Base-by-base conservation (phyloP, 2,888 invertebrate genomes). In the Metacarcinus magister region DNA sequence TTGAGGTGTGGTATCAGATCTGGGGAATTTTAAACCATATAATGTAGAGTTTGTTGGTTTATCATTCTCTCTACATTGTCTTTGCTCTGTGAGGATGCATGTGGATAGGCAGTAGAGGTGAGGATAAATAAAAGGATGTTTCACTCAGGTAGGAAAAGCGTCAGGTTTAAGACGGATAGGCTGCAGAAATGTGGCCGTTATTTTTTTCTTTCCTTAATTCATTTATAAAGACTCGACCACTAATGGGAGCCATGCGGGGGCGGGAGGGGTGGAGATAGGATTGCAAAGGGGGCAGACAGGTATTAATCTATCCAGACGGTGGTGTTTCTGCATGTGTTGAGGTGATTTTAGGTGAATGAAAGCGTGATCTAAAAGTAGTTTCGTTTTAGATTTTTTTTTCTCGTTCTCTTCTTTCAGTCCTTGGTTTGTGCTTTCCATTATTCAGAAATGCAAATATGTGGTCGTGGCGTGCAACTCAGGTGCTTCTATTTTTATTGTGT, bases 401-500 rank as follows among this genome's bases (percentile, higher is more conserved):
- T n/a, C 5, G 7, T n/a, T 67, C 67, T 67, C 23, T 67, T 67
- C 67, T 3, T 23, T 67, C 67, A 23, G 7, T 23, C 67, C 67
- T 67, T n/a, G 23, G 4, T 67, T 67, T 67, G 67, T 67, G 19
- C n/a, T 67, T 67, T 67, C 7, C 67, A 67, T n/a, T n/a, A n/a
- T 67, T 67, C 67, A n/a, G 23, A 2, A n/a, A 67, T n/a, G 67
- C 67, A 67, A n/a, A 67, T 67, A 4, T n/a, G 16, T 67, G 67
- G n/a, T 67, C 5, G 67, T 67, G 67, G n/a, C 23, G n/a, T 67
- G 67, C 19, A 23, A 67, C 67, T 4, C 23, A 67, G 23, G 67
- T 67, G 67, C 67, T 67, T 67, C 67, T 67, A n/a, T 67, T 67
- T 67, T n/a, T 67, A n/a, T n/a, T n/a, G 67, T n/a, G 67, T 67